Conservation (phyloP, 2,888 invertebrate genomes). For the Hypena proboscidalis region DNA sequence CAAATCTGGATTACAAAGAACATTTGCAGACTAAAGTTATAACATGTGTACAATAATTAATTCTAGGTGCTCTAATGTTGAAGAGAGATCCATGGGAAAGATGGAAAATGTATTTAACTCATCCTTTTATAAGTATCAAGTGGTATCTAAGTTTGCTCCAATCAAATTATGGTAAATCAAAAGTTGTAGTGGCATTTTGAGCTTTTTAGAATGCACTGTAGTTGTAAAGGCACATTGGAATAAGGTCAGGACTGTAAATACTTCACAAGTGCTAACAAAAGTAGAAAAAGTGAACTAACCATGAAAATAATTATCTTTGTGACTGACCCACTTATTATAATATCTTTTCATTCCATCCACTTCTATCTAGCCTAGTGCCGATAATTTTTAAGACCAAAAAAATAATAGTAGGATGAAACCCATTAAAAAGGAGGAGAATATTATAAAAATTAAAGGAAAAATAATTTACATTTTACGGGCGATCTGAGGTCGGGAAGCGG, state of each 20-base stretch:
- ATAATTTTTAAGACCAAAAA: too few relatives aligned
- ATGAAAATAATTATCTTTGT: slow-evolving; percentile 1
- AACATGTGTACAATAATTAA: slow-evolving; percentile 45
- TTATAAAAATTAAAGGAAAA: too few relatives aligned
- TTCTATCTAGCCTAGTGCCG: too few relatives aligned
- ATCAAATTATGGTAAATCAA: slow-evolving; percentile 79
- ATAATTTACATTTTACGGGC: too few relatives aligned
- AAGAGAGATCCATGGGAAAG: slow-evolving; percentile 83
- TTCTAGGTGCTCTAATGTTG: slow-evolving; percentile 85
- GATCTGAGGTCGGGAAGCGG: too few relatives aligned
- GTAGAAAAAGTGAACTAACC: slow-evolving; percentile 6
- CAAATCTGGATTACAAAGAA: too few relatives aligned
- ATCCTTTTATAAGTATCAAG: slow-evolving; percentile 83
- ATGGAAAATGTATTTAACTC: slow-evolving; percentile 83
- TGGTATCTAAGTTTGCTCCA: slow-evolving; percentile 84
- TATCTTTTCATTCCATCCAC: background rate
- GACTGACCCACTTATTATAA: background rate
- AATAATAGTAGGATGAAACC: too few relatives aligned
- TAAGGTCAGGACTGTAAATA: slow-evolving; percentile 31
- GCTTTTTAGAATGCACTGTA: slow-evolving; percentile 34
- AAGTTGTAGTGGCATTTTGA: slow-evolving; percentile 44
- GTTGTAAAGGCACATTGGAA: slow-evolving; percentile 25
- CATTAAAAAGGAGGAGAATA: too few relatives aligned
- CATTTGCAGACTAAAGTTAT: slow-evolving; percentile 6
- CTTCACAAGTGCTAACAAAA: slow-evolving; percentile 4